These are phyloP conservation scores for Pilophorus perplexus DNA, from an alignment of 2,888 invertebrate genomes.

Conservation along the genomic window DNA sequence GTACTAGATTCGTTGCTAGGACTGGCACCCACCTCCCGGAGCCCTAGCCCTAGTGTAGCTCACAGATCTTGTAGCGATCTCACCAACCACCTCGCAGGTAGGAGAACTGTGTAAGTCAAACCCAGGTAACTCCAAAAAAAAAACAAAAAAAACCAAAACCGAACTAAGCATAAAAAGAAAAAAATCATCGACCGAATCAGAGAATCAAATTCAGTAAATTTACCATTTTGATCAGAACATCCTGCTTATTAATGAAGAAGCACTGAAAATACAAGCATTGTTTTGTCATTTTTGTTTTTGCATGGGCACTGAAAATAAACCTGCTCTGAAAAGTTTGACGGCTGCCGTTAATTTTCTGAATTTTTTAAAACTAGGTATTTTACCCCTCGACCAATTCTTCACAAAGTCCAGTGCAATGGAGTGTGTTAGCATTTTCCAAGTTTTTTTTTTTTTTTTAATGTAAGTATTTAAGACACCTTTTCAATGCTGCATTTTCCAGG, in stretches of 20 bases:
- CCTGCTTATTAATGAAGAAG: neutral
- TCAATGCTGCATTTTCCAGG: too few species aligned
- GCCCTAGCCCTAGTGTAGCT: slow-evolving; percentile 56
- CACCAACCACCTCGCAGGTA: slow-evolving; percentile 61
- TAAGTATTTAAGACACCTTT: too few species aligned
- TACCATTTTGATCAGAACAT: too few species aligned
- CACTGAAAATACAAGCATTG: slow-evolving; percentile 14
- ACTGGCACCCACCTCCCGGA: slow-evolving; percentile 76
- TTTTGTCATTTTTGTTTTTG: slow-evolving; percentile 10
- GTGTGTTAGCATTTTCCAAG: too few species aligned
- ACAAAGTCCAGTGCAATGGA: too few species aligned
- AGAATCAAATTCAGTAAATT: too few species aligned
- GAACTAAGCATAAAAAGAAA: too few species aligned
- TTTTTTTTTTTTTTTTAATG: too few species aligned
- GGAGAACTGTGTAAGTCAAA: slow-evolving; percentile 76
- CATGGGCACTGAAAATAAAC: slow-evolving; percentile 25
- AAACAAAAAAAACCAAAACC: slow-evolving; percentile 10
- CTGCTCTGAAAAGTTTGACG: slow-evolving; percentile 7
- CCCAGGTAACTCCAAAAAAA: slow-evolving; percentile 44
- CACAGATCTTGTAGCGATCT: slow-evolving; percentile 46
- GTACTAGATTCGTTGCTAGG: slow-evolving; percentile 89
- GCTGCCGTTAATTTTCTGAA: too few species aligned
- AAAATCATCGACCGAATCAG: slow-evolving; percentile 11
- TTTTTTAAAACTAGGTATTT: too few species aligned
- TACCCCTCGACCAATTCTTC: too few species aligned